A percentile compares a stretch with the other conserved stretches of the same genome.
Conservation (phyloP, 2,113 vertebrate genomes). For the Oryzias melastigma region DNA sequence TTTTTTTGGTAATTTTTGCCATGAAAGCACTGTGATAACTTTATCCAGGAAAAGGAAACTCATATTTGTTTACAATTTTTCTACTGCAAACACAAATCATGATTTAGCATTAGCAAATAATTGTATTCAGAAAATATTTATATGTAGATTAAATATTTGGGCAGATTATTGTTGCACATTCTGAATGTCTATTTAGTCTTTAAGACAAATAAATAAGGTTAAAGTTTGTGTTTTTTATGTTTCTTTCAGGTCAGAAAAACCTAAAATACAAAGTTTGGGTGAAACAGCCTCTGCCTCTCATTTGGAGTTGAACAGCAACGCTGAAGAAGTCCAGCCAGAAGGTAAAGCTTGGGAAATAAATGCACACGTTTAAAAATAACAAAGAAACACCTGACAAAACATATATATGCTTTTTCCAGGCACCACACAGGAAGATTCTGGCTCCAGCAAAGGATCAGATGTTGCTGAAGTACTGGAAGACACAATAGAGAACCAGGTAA, state of each 20-base stretch:
- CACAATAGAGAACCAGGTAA: slow-evolving; percentile 54
- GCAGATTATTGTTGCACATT: no score
- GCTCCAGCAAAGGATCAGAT: slow-evolving; percentile 23
- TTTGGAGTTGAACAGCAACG: slow-evolving; percentile 37
- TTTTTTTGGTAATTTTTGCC: neutral
- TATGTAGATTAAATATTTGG: no score
- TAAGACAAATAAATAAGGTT: no score
- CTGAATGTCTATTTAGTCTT: no score
- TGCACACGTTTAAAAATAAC: no score
- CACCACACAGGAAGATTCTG: slow-evolving; percentile 39
- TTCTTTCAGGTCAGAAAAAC: slow-evolving; percentile 56
- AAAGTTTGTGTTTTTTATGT: neutral
- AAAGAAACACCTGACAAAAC: no score
- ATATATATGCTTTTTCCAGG: slow-evolving; percentile 2
- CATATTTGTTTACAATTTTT: no score
- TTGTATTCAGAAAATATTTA: no score
- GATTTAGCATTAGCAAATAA: no score
- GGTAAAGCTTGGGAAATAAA: slow-evolving; percentile 40
- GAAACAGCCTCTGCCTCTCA: neutral
- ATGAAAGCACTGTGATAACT: no score
- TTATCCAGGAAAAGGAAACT: no score
- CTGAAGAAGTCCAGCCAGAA: slow-evolving; percentile 42
- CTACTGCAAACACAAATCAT: no score
- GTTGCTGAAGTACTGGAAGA: slow-evolving; percentile 49
- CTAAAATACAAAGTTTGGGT: slow-evolving; percentile 17